Base-by-base conservation (phyloP, 2,888 invertebrate genomes). In the Polymixis lichenea region DNA sequence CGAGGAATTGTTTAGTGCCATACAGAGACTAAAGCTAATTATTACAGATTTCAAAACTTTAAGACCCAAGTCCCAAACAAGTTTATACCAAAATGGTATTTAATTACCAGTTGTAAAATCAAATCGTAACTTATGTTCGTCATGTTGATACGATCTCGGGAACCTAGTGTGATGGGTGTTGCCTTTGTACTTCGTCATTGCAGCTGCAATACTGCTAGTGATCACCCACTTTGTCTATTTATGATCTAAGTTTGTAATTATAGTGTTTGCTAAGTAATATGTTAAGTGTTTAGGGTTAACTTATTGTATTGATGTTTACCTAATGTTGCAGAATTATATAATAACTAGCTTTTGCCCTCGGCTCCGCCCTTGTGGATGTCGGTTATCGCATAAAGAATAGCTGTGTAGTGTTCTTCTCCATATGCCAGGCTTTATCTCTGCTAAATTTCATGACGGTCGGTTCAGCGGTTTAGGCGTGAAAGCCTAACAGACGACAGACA, bases 61-160 rank as follows among this genome's bases (percentile, higher is more conserved):
- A 38, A 68, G 22, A 71, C 32, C 15, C 58, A 32, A 68, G 38
- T 66, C n/a, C 49, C 46, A 72, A 78, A 75, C 77, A 65, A 53
- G 69, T 81, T 85, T 62, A 13, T 56, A 64, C 72, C 79, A 75
- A 78, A 83, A 83, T 78, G 49, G 38, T 71, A 86, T 83, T 80
- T 87, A 87, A 85, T 87, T 81, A 78, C 75, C 62, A 61, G 68
- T 78, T 84, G 69, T 85, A 82, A 78, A 84, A 82, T 85, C 74
- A 85, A 77, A 32, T 32, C 53, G 68, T 80, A 84, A 86, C 78
- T 81, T 77, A 79, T 80, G 72, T 86, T 77, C 78, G 82, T 85
- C 85, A 85, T 69, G 38, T 79, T 67, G 85, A 87, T 87, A 79
- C 22, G 72, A 87, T 88, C 87, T 85, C 62, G 56, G 75, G 49